Percentiles rank a stretch among this genome's conserved stretches.
phyloP scores from a whole-genome alignment of 2,888 invertebrate species.

The Phasia obesa region DNA sequence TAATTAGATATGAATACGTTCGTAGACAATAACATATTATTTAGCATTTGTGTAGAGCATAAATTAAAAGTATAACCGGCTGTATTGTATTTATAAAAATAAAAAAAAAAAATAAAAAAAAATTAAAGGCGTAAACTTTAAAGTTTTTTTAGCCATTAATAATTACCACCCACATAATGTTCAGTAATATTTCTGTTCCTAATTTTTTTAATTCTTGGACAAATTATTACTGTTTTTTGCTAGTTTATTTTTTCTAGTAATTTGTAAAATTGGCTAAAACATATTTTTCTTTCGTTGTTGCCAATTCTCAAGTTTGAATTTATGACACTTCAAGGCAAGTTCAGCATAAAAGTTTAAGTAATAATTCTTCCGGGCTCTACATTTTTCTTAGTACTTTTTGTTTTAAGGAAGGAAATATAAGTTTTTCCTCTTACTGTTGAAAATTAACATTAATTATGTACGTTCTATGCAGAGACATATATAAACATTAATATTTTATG shows the following conservation, averaged over 20 bases:
- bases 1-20: too few species aligned
- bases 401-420: constrained; percentile 1
- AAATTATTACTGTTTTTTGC: constrained; percentile 43
- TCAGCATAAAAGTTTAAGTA: constrained; percentile 61
- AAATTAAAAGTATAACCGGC: too few species aligned
- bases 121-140: too few species aligned
- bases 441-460: constrained; percentile 28
- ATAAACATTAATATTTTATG: neutral
- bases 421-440: constrained; percentile 5
- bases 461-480: neutral
- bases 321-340: constrained; percentile 62
- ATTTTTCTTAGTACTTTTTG: neutral
- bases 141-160: constrained; percentile 63
- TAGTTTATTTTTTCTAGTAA: constrained; percentile 18
- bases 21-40: too few species aligned
- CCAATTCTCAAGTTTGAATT: constrained; percentile 39
- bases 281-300: constrained; percentile 36
- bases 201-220: constrained; percentile 19
- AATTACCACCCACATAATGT: constrained; percentile 61
- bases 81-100: too few species aligned
- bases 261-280: constrained; percentile 50
- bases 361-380: constrained; percentile 56
- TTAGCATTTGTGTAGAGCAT: too few species aligned
- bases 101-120: constrained; percentile 2
- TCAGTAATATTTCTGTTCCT: constrained; percentile 33